Evolutionary conservation across 2,113 vertebrate species (phyloP).

Genomic region (Aspidoscelis tigris): DNA sequence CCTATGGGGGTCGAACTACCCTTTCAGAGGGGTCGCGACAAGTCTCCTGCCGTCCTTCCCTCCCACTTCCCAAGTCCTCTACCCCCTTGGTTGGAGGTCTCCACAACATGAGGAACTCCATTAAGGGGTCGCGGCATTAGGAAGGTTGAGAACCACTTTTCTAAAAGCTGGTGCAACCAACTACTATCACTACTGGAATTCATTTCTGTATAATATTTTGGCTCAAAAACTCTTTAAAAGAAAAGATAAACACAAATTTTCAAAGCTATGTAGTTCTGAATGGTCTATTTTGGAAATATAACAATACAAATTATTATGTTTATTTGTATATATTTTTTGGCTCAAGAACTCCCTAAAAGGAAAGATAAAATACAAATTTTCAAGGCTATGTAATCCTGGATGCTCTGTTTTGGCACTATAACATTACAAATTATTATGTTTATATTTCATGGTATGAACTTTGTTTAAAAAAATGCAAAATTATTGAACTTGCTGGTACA

Average conservation of each 20-base stretch:
- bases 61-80: too few relatives aligned
- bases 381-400: too few relatives aligned
- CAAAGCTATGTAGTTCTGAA: too few relatives aligned
- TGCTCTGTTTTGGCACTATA: neutral
- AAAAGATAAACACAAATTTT: neutral
- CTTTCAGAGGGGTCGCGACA: too few relatives aligned
- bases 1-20: too few relatives aligned
- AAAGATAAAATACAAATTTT: neutral
- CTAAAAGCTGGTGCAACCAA: too few relatives aligned
- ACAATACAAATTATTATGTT: neutral
- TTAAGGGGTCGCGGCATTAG: too few relatives aligned
- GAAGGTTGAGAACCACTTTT: too few relatives aligned
- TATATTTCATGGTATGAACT: neutral
- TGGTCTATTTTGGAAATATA: neutral
- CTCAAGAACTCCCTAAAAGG: neutral
- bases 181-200: too few relatives aligned
- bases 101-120: too few relatives aligned
- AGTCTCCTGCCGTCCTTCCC: too few relatives aligned
- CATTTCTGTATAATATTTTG: neutral
- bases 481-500: neutral
- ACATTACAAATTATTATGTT: neutral
- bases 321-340: neutral
- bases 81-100: too few relatives aligned
- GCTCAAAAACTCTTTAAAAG: neutral
- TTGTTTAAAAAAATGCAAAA: neutral